Percentiles rank a stretch among this genome's conserved stretches.
phyloP scores from a whole-genome alignment of 2,888 invertebrate genomes.

The Drosophila nigritarsus region DNA sequence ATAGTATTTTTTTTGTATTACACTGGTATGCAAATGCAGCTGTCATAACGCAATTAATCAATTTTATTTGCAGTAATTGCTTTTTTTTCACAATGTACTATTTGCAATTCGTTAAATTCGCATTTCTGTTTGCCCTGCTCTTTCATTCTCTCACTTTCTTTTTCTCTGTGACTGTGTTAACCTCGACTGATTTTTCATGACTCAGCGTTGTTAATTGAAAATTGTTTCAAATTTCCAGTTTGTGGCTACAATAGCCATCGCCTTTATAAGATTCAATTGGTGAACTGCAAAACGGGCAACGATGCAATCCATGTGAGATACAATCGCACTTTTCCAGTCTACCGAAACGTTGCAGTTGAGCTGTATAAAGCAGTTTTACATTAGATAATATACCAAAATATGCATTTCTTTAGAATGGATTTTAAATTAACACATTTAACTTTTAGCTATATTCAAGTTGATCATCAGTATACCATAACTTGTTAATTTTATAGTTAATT shows the following conservation, averaged over 20 bases:
- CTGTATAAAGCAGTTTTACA: neutral
- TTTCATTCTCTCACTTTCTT: neutral
- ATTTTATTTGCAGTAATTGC: neutral
- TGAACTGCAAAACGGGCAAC: conserved; percentile 26
- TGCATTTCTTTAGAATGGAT: too few relatives aligned
- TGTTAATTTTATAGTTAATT: neutral
- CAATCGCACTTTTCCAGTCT: conserved; percentile 42
- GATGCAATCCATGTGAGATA: conserved; percentile 30
- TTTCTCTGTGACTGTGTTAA: conserved; percentile 2
- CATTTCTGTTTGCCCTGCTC: conserved; percentile 30
- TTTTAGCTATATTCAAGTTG: neutral
- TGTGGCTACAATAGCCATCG: conserved; percentile 55
- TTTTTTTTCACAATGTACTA: conserved; percentile 39
- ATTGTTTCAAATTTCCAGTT: conserved; percentile 70
- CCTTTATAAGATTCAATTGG: conserved; percentile 32
- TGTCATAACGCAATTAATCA: conserved; percentile 41
- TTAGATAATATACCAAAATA: neutral
- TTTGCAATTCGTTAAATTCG: conserved; percentile 38
- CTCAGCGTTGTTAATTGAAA: conserved; percentile 74
- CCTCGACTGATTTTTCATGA: conserved; percentile 37
- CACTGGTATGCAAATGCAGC: conserved; percentile 26
- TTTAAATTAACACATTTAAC: neutral
- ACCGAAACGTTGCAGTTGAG: conserved; percentile 24
- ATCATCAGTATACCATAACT: neutral
- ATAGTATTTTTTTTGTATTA: conserved; percentile 19